Percentiles rank a stretch among this genome's conserved stretches.
Conservation (phyloP, 2,113 vertebrate species). For the Antigone vipio region DNA sequence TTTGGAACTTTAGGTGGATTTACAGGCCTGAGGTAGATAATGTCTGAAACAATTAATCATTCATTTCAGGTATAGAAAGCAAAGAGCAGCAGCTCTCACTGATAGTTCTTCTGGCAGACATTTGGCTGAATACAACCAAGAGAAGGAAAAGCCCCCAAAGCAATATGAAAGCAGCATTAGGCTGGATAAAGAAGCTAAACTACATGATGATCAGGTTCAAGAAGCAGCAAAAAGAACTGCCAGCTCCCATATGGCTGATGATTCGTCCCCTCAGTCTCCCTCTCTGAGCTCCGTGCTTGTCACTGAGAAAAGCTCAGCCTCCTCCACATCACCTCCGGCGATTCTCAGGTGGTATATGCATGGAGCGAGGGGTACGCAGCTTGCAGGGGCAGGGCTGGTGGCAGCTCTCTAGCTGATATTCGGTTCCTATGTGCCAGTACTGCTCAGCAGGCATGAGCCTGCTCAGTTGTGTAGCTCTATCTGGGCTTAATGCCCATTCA, state of each 20-base stretch:
- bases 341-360: background rate
- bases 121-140: background rate
- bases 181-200: background rate
- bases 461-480: background rate
- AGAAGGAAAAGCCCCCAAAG: background rate
- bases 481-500: background rate
- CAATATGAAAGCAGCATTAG: background rate
- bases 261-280: background rate
- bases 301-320: background rate
- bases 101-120: background rate
- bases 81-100: background rate
- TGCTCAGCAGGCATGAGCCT: background rate
- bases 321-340: background rate
- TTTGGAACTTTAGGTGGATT: background rate
- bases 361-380: background rate
- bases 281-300: background rate
- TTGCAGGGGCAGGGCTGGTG: background rate
- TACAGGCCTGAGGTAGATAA: background rate
- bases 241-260: background rate
- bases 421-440: accelerated
- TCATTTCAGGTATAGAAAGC: background rate
- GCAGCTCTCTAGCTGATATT: background rate
- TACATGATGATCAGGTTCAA: background rate
- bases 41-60: conserved; percentile 11
- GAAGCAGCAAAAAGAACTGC: background rate